Percentiles rank a stretch among this genome's conserved stretches.
Conservation (phyloP, 2,888 invertebrate species). For the Cyclophora albipunctata region DNA sequence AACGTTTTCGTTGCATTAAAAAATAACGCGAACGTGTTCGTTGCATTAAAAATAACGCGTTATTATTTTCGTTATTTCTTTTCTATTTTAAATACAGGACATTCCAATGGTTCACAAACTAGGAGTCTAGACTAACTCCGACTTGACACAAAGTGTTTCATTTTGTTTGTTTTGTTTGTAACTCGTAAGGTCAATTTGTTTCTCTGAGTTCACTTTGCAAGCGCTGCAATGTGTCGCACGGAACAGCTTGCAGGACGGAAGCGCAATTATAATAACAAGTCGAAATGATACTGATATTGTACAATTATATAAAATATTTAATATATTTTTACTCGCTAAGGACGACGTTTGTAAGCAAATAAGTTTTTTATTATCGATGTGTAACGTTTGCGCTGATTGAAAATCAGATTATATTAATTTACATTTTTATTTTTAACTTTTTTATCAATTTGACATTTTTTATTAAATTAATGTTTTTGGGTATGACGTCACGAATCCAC, state of each 20-base stretch:
- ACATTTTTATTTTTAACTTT: slow-evolving; percentile 38
- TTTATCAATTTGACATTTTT: slow-evolving; percentile 50
- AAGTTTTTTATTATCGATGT: slow-evolving; percentile 44
- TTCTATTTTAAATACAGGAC: slow-evolving; percentile 38
- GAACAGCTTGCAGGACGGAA: too few species aligned
- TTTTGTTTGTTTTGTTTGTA: slow-evolving; percentile 31
- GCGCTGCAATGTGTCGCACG: slow-evolving; percentile 1
- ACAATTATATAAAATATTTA: slow-evolving; percentile 55
- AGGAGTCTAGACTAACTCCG: slow-evolving; percentile 34
- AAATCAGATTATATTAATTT: slow-evolving; percentile 48
- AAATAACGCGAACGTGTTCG: not conserved
- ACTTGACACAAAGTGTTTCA: slow-evolving; percentile 50
- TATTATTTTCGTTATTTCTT: slow-evolving; percentile 9
- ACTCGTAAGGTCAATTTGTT: slow-evolving; percentile 25
- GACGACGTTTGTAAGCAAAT: slow-evolving; percentile 12
- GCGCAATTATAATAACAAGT: slow-evolving; percentile 12
- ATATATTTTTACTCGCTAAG: slow-evolving; percentile 61
- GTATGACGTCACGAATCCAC: slow-evolving; percentile 12
- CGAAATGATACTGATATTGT: slow-evolving; percentile 60
- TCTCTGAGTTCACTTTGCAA: slow-evolving; percentile 21
- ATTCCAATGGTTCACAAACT: slow-evolving; percentile 55
- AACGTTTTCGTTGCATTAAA: slow-evolving; percentile 3
- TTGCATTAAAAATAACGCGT: too few species aligned
- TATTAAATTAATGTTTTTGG: slow-evolving; percentile 23
- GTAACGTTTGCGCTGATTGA: slow-evolving; percentile 44